A percentile compares a stretch with the other conserved stretches of the same genome.
These are phyloP conservation scores for Steromphala cineraria DNA, from an alignment of 2,888 invertebrate genomes.

Conservation along the genomic window DNA sequence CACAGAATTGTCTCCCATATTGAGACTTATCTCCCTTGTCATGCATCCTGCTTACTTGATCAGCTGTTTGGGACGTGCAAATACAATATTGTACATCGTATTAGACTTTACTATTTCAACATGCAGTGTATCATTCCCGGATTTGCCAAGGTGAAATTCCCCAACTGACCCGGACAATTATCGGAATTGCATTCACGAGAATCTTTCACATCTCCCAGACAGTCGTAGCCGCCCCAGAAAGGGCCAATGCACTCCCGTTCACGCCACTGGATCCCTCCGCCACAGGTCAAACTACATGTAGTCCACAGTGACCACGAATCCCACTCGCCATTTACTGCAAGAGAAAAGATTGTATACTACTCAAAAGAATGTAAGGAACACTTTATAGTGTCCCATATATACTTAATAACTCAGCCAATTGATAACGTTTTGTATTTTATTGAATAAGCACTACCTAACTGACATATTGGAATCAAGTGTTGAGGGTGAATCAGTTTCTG, in stretches of 20 bases:
- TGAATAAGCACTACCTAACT: too few relatives aligned
- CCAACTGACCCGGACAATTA: conserved; percentile 65
- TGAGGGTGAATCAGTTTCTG: too few relatives aligned
- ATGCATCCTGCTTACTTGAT: not conserved
- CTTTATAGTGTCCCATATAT: too few relatives aligned
- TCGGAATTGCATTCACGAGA: conserved; percentile 59
- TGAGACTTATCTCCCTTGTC: not conserved
- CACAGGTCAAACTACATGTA: conserved; percentile 65
- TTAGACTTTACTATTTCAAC: not conserved
- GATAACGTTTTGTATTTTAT: too few relatives aligned
- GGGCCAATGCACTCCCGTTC: conserved; percentile 55
- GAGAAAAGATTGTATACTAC: not conserved
- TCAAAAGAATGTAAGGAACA: too few relatives aligned
- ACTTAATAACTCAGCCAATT: too few relatives aligned
- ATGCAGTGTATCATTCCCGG: not conserved
- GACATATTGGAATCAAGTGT: too few relatives aligned
- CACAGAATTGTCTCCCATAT: not conserved
- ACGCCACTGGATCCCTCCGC: conserved; percentile 60
- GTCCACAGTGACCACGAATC: conserved; percentile 62
- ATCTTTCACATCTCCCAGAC: conserved; percentile 52
- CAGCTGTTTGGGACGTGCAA: not conserved
- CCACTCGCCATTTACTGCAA: conserved; percentile 69
- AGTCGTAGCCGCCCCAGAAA: conserved; percentile 59
- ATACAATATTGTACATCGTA: not conserved
- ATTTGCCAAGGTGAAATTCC: not conserved